Evolutionary conservation across 2,888 invertebrate genomes (phyloP).

Genomic region (Hypomecis punctinalis): DNA sequence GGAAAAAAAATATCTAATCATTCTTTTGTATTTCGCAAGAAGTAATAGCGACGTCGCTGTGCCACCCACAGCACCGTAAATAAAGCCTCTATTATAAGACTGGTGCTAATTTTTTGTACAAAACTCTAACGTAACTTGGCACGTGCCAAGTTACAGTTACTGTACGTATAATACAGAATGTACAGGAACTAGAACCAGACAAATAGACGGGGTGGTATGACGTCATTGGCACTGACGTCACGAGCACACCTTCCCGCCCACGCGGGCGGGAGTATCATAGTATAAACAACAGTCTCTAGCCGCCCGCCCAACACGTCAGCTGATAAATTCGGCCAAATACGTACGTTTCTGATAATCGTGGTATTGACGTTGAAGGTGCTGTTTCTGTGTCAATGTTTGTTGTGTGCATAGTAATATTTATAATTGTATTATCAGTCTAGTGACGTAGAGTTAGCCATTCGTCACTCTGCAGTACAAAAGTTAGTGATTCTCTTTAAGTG

Average conservation of each 20-base stretch:
- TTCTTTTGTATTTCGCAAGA: no score
- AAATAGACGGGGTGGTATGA: slow-evolving; percentile 61
- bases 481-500: no score
- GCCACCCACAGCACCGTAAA: not conserved
- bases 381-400: slow-evolving; percentile 15
- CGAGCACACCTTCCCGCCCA: slow-evolving; percentile 56
- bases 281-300: slow-evolving; percentile 3
- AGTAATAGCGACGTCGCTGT: no score
- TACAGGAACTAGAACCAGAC: slow-evolving; percentile 34
- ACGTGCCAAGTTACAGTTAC: slow-evolving; percentile 22
- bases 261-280: slow-evolving; percentile 28
- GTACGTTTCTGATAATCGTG: slow-evolving; percentile 29
- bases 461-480: not conserved
- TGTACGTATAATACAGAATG: slow-evolving; percentile 22
- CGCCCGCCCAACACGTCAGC: slow-evolving; percentile 53
- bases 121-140: slow-evolving; percentile 15
- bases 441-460: slow-evolving; percentile 8
- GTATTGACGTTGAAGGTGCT: slow-evolving; percentile 31
- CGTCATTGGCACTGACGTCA: slow-evolving; percentile 64
- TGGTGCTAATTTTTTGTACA: slow-evolving; percentile 13
- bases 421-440: slow-evolving; percentile 1
- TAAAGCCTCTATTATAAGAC: slow-evolving; percentile 2
- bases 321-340: slow-evolving; percentile 58
- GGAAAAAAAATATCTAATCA: no score
- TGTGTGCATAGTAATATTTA: not conserved